Evolutionary conservation across 2,888 invertebrate genomes (phyloP), one percentile per base, ranked within the genome.

Genomic region (Anaspis maculata): DNA sequence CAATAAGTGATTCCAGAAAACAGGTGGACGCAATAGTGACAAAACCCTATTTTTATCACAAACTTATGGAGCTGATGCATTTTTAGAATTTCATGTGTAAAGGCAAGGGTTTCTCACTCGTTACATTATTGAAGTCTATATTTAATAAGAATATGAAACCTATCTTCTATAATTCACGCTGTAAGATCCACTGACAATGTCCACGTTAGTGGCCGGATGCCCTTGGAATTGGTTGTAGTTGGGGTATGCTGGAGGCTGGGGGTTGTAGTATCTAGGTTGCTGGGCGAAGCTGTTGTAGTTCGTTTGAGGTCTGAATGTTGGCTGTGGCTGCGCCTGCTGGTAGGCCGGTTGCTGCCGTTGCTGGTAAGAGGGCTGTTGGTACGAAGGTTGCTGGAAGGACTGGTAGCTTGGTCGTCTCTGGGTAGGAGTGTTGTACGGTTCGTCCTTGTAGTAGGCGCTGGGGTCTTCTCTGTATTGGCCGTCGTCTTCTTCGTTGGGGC

Each of bases 381-480:
- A 46, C 16, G 30, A 44, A 9, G 53, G 57, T 46, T 53, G 49
- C 24, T 51, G 49, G 37, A 44, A 44, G 37, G 35, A 35, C 14
- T 23, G 42, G 29, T 30, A 36, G 23, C 36, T 31, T 13, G 46
- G 46, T 19, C 56, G 40, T 4, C 41, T 39, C 3, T 48, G 25
- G 14, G 25, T 48, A 15, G 44, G 45, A 14, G 28, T 12, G n/a
- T 15, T 10, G 21, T 13, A 27, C 23, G 46, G 43, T 50, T 81
- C 77, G 54, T 81, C 77, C 45, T 76, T 74, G 61, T 83, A 81
- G 66, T 88, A 88, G 39, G 83, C 73, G 39, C 75, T 74, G 0
- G 88, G 88, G 59, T 88, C 87, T 57, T 88, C 88, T 26, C 85
- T 72, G 64, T 88, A 88, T 53, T 88, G 87, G 0, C 88, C 88